Conservation (phyloP, 2,113 vertebrate genomes). For the Megaceryle torquata region DNA sequence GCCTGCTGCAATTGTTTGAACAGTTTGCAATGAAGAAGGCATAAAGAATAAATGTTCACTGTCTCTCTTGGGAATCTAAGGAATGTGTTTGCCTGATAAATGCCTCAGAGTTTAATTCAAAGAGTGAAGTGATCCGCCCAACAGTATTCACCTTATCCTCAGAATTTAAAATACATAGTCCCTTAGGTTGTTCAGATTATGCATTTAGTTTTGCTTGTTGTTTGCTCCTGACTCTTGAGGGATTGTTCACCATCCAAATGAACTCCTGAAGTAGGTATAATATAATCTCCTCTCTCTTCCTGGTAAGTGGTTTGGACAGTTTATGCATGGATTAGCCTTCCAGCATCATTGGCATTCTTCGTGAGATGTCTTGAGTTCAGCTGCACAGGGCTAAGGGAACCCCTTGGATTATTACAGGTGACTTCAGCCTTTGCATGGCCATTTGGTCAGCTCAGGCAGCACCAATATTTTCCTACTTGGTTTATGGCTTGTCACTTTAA, state of each 20-base stretch:
- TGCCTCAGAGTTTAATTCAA: background rate
- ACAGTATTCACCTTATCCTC: background rate
- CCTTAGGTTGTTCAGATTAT: background rate
- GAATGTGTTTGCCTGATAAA: constrained; percentile 6
- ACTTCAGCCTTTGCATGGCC: background rate
- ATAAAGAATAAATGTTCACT: background rate
- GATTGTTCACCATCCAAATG: background rate
- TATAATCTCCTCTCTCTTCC: background rate
- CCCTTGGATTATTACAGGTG: background rate
- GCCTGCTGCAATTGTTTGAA: background rate
- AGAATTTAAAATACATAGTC: background rate
- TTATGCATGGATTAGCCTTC: background rate
- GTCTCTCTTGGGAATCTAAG: background rate
- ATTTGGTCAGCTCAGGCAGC: background rate
- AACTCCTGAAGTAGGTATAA: background rate
- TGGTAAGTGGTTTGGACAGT: background rate
- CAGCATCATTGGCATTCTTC: background rate
- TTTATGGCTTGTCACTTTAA: background rate
- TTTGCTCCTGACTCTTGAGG: background rate
- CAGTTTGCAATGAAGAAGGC: background rate
- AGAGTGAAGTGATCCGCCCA: background rate
- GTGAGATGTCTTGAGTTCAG: background rate
- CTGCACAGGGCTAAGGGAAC: background rate
- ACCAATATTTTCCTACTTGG: background rate
- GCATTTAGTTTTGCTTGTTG: background rate